Evolutionary conservation across 2,113 vertebrate species (phyloP), one percentile per base, ranked within the genome.

Genomic region (Turnix velox): DNA sequence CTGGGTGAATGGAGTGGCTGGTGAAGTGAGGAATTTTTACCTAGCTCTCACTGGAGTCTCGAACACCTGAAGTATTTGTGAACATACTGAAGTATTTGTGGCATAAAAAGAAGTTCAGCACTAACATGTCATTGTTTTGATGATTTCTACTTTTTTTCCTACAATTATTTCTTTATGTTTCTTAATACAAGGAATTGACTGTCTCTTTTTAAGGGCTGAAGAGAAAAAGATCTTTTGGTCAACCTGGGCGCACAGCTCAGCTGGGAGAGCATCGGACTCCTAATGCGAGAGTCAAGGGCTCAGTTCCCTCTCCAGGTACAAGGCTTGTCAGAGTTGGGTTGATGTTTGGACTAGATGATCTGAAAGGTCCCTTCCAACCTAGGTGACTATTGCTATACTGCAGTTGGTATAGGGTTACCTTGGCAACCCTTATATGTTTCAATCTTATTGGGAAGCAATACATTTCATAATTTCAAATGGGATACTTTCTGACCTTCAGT

Each of bases 361-460:
- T n/a, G n/a, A n/a, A n/a, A n/a, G n/a, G n/a, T n/a, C n/a, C n/a
- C n/a, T n/a, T n/a, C n/a, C n/a, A n/a, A n/a, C n/a, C n/a, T n/a
- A n/a, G n/a, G n/a, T n/a, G n/a, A n/a, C n/a, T n/a, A n/a, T n/a
- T n/a, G n/a, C n/a, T n/a, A n/a, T 51, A 35, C 16, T 69, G 42
- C 24, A 69, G 49, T 48, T 84, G 5, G 0, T 15, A 37, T 8
- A 54, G 45, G 16, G 1, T 22, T 81, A 63, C 69, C 42, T 84
- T 77, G 31, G 19, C 45, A 71, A 24, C n/a, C n/a, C n/a, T n/a
- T 5, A 24, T 1, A 3, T 62, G 22, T 17, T 57, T 30, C 57
- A 23, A 19, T 54, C 7, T 54, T 6, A 18, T 35, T 0, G 0
- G 57, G 35, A 19, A 62, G 5, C 39, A 54, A 78, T 16, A 48